Evolutionary conservation across 2,797 vertebrate species (phyloP).

Genomic region (Carduelis carduelis): DNA sequence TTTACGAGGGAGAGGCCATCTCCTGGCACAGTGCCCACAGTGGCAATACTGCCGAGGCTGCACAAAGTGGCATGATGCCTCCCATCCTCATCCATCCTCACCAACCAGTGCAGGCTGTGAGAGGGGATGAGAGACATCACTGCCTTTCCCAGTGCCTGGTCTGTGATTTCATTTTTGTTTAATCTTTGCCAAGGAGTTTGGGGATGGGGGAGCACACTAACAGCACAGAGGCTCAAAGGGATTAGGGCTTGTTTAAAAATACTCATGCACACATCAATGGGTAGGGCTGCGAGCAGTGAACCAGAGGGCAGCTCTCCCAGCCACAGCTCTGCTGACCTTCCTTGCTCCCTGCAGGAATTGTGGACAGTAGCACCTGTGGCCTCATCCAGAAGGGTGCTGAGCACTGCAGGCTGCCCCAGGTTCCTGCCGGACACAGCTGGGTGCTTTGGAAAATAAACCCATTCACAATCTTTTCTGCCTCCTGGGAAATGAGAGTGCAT

Average conservation of each 20-base stretch:
- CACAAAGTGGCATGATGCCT: not conserved
- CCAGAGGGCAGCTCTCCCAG: not conserved
- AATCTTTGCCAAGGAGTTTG: not conserved
- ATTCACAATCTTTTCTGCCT: constrained; percentile 33
- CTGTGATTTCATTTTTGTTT: not conserved
- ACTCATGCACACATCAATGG: not conserved
- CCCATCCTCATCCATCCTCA: not conserved
- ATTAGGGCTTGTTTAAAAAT: not conserved
- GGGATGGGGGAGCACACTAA: not conserved
- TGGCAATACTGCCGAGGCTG: not conserved
- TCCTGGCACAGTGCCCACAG: constrained; percentile 42
- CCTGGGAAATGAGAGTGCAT: not conserved
- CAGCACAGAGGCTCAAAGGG: not conserved
- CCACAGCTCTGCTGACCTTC: not conserved
- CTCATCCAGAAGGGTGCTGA: not conserved
- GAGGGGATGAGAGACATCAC: not conserved
- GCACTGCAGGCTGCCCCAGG: not conserved
- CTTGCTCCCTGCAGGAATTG: not conserved
- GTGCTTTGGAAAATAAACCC: constrained; percentile 6
- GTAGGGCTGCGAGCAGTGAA: not conserved
- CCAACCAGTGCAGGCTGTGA: accelerated
- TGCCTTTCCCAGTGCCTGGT: accelerated
- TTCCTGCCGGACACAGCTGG: accelerated
- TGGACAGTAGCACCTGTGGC: not conserved
- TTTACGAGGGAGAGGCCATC: constrained; percentile 53